Base-by-base conservation (phyloP, 2,888 invertebrate genomes). In the Spilarctia lutea region DNA sequence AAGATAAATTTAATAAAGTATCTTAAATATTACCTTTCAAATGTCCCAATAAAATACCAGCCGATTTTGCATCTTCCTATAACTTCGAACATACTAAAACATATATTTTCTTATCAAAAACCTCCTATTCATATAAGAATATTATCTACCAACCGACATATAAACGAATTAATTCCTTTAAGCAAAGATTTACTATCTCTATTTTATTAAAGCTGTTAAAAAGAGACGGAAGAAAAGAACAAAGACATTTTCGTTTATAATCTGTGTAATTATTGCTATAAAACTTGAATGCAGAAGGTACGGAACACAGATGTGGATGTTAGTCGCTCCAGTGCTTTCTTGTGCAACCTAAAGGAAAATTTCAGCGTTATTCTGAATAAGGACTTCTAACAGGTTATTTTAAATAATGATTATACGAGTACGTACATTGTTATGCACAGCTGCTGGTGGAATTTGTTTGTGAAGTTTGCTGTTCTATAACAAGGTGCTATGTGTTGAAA, bases 251-350 rank as follows among this genome's bases (percentile, higher is more conserved):
- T 66, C 79, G 65, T 79, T 79, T 81, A 82, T 84, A 82, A 84
- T 84, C 79, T 81, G 71, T 79, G 75, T 85, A 85, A 85, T 85
- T 82, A 81, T 84, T 73, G 79, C 76, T 76, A 79, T 85, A 82
- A 82, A 85, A 81, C 74, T 83, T 79, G 75, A 77, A 82, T 85
- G 86, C 86, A 86, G 79, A 60, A 85, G 85, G 86, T 80, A 75
- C 87, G 87, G 87, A 85, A 83, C 78, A 74, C 87, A 86, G 87
- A 86, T 86, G 86, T 81, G 79, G 60, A 78, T 69, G 79, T 83
- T 80, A 84, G 65, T 24, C 80, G 85, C 85, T 76, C 66, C 71
- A 76, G 75, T 78, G 83, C 79, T 76, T 80, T 72, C 81, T 81
- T 80, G 80, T 80, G 83, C 79, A 75, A 77, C 78, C 70, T 76